phyloP scores from a whole-genome alignment of 2,888 invertebrate species.

The Spodoptera littoralis region DNA sequence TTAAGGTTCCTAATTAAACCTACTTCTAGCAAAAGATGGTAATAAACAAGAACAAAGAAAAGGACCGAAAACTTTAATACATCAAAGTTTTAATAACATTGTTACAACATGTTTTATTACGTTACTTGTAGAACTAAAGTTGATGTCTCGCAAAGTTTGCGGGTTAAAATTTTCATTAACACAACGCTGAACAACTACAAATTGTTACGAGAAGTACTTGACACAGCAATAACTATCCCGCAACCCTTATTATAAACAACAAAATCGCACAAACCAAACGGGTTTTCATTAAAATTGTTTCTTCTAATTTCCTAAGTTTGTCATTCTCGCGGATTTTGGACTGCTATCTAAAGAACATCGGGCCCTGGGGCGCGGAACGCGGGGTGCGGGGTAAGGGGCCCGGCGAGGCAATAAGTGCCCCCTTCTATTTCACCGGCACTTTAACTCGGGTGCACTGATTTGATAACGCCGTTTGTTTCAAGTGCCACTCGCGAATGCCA shows the following conservation, averaged over 20 bases:
- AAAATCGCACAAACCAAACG: constrained; percentile 43
- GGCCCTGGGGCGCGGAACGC: constrained; percentile 42
- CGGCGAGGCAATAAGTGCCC: constrained; percentile 83
- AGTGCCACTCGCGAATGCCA: constrained; percentile 78
- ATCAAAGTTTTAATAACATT: constrained; percentile 43
- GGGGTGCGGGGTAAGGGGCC: constrained; percentile 44
- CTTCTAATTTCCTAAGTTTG: constrained; percentile 62
- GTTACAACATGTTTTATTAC: constrained; percentile 47
- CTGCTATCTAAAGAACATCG: constrained; percentile 48
- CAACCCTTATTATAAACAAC: constrained; percentile 44
- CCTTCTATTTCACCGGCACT: constrained; percentile 86
- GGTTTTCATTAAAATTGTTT: constrained; percentile 55
- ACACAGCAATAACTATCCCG: constrained; percentile 41
- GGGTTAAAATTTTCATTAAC: constrained; percentile 40
- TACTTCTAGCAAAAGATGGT: constrained; percentile 11
- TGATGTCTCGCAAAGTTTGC: constrained; percentile 32
- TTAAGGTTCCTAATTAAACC: constrained; percentile 22
- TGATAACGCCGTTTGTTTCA: constrained; percentile 88
- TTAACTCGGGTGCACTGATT: constrained; percentile 87
- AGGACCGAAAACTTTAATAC: constrained; percentile 21
- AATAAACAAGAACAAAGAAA: constrained; percentile 26
- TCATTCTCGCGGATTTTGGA: constrained; percentile 58
- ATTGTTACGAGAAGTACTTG: constrained; percentile 30
- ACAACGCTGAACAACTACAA: constrained; percentile 31
- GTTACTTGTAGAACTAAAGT: constrained; percentile 39